phyloP scores from a whole-genome alignment of 2,797 vertebrate genomes.

The Mus minutoides region DNA sequence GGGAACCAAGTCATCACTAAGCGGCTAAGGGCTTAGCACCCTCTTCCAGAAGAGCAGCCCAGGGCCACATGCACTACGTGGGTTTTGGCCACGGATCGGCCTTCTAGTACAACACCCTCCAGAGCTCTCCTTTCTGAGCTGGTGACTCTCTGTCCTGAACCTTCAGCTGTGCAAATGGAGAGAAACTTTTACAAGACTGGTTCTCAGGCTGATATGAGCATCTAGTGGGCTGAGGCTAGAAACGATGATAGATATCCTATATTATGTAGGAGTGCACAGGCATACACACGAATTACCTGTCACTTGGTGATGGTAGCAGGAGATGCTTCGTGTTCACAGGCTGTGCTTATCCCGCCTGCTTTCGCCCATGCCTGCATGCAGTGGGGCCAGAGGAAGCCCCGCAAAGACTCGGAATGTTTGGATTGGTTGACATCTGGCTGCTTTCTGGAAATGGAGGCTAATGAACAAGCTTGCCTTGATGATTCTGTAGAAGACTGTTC shows the following conservation, averaged over 20 bases:
- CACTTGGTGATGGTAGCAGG: fast-evolving
- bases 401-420: slow-evolving; percentile 60
- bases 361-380: not conserved
- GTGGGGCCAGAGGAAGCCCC: not conserved
- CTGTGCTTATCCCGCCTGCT: not conserved
- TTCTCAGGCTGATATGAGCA: not conserved
- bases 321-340: not conserved
- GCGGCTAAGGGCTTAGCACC: not conserved
- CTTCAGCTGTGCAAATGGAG: not conserved
- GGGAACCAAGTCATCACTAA: not conserved
- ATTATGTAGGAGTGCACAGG: no score
- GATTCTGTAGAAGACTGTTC: slow-evolving; percentile 84
- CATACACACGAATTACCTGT: not conserved
- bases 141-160: not conserved
- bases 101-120: not conserved
- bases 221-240: not conserved
- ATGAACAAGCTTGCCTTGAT: slow-evolving; percentile 85
- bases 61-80: fast-evolving
- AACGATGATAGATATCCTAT: no score
- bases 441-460: slow-evolving; percentile 79
- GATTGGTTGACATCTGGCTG: slow-evolving; percentile 77
- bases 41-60: not conserved
- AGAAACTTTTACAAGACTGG: not conserved
- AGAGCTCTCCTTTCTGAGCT: not conserved
- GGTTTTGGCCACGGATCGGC: not conserved